Evolutionary conservation across 2,113 vertebrate species (phyloP), one percentile per base, ranked within the genome.

Genomic region (Phylloscopus trochiloides): DNA sequence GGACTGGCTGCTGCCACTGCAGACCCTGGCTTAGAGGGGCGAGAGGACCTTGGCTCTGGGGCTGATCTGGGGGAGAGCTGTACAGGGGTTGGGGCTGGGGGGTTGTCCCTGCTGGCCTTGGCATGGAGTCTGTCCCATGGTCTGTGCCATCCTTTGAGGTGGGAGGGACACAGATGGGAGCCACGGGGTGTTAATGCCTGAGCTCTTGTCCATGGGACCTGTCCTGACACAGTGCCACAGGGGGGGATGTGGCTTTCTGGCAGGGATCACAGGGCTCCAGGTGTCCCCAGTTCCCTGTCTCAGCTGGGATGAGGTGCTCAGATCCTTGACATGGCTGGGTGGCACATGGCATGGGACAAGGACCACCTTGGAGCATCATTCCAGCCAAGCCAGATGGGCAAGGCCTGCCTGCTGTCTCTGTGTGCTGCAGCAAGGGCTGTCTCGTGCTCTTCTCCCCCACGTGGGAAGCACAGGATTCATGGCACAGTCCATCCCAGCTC

Each of bases 221-320:
- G 0, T 85, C 63, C 28, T 74, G 66, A 14, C 61, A 47, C 0
- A 0, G 71, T 58, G 38, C 28, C 38, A 3, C 67, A 4, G 0
- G 34, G 19, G 22, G 11, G 12, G 5, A 38, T 2, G 1, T 84
- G 67, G 45, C 21, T 34, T 51, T 55, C 40, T 47, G 38, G 11
- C 10, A 6, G 19, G 10, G 4, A 6, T 75, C 58, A 34, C 24
- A 24, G 34, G 6, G 19, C 13, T 84, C 42, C 42, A 62, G 51
- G 16, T 5, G 7, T 12, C 15, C 21, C 17, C 62, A 48, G 42
- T 18, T 70, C 51, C 34, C 38, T 22, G 4, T 54, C 75, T 58
- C 9, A 59, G n/a, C 59, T 57, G 42, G 31, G 42, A 58, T 3
- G 4, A 47, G 42, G 28, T 58, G 38, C 24, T 81, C n/a, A 38